Evolutionary conservation across 2,113 vertebrate genomes (phyloP), one percentile per base, ranked within the genome.

Genomic region (Daphoenositta chrysoptera): DNA sequence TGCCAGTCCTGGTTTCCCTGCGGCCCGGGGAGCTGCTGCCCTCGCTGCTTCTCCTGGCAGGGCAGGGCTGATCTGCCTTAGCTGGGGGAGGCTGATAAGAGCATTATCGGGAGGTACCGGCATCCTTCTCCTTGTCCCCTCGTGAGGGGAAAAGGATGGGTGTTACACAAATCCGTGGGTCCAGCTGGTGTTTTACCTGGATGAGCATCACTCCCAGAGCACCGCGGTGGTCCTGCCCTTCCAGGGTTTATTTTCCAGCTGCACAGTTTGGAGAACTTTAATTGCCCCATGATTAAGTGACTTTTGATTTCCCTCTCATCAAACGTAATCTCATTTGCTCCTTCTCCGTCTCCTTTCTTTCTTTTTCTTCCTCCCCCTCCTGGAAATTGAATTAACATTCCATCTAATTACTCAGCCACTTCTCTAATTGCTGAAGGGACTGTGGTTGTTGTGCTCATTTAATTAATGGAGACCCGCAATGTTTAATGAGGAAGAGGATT

Each of bases 341-440:
- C 54, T 83, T 64, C 75, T 89, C 35, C 66, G 72, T 69, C 77
- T 44, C 47, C 77, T 90, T 84, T 35, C 58, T 81, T 78, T 37
- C 27, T 66, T 57, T 81, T 30, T 10, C 9, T 82, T n/a, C 7
- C 23, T 10, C 9, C 18, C 24, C 18, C 53, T 53, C 23, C 42
- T 90, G 82, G 79, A 97, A 96, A 96, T 96, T 90, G 91, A 96
- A 94, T 96, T 97, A 96, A 89, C 78, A 93, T 95, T 80, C 96
- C 92, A 96, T 94, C 85, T 96, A 96, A 97, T 97, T 97, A 96
- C 93, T 87, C 90, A 91, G 79, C 82, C 85, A 94, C 95, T 96
- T 97, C 88, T 94, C 58, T 96, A 95, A 96, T 96, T 96, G 95
- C 95, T 70, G 57, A 82, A 42, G 89, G 96, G 89, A 70, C 58